Conservation (phyloP, 2,113 vertebrate species). For the Spea bombifrons region DNA sequence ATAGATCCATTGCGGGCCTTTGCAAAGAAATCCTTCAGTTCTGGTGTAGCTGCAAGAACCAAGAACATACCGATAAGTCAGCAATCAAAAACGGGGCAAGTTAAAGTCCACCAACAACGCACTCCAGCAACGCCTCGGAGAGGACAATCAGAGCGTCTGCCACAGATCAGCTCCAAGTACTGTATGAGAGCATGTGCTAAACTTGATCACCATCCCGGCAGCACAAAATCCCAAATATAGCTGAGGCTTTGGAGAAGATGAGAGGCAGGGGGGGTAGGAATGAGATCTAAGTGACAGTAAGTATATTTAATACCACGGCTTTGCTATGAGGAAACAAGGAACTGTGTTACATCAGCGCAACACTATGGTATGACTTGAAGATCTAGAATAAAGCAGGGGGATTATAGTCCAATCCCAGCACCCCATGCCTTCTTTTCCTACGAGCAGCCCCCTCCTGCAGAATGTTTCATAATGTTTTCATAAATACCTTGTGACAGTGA, state of each 20-base stretch:
- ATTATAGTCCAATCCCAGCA: neutral
- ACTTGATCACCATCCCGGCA: constrained; percentile 71
- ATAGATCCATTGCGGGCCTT: constrained; percentile 83
- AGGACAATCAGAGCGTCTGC: constrained; percentile 6
- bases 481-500: constrained; percentile 5
- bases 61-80: constrained; percentile 83
- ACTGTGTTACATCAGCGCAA: constrained; percentile 35
- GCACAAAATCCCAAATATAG: constrained; percentile 81
- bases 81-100: constrained; percentile 28
- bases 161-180: constrained; percentile 45
- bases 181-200: constrained; percentile 74
- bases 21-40: constrained; percentile 91
- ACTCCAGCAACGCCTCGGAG: neutral
- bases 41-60: constrained; percentile 87
- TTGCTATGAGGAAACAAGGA: constrained; percentile 1
- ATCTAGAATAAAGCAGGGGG: neutral
- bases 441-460: neutral
- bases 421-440: too few species aligned
- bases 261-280: neutral
- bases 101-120: neutral
- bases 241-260: constrained; percentile 57
- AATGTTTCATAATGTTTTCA: neutral
- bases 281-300: neutral
- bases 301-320: neutral
- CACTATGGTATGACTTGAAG: too few species aligned